Percentiles rank a stretch among this genome's conserved stretches.
Conservation (phyloP, 2,888 invertebrate species). For the Apodemia hepburni region DNA sequence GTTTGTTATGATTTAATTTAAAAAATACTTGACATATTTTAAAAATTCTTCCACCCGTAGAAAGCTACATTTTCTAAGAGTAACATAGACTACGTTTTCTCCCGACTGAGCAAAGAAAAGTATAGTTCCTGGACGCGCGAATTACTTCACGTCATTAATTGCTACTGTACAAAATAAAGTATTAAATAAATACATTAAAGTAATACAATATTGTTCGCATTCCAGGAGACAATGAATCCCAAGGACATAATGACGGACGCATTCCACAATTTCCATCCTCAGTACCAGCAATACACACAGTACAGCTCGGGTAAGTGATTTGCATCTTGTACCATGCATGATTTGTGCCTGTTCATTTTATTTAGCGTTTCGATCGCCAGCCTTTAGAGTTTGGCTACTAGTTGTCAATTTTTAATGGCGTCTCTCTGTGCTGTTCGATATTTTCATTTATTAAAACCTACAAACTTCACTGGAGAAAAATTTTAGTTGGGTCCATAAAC, state of each 20-base stretch:
- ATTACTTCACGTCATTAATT: too few species aligned
- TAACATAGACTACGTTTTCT: too few species aligned
- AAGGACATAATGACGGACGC: constrained; percentile 99
- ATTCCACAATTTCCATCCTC: constrained; percentile 99
- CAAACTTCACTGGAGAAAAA: too few species aligned
- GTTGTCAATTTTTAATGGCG: neutral
- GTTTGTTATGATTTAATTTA: too few species aligned
- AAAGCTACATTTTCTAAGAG: too few species aligned
- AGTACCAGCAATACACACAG: constrained; percentile 99
- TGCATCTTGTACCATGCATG: constrained; percentile 29
- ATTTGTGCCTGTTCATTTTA: constrained; percentile 49
- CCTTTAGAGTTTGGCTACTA: constrained; percentile 13
- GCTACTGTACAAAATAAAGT: neutral
- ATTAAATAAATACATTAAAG: too few species aligned
- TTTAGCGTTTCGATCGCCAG: constrained; percentile 43
- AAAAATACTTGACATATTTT: too few species aligned
- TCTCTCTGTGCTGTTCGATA: neutral
- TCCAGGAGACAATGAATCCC: constrained; percentile 97
- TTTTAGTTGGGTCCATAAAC: too few species aligned
- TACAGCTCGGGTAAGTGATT: constrained; percentile 92
- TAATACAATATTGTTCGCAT: constrained; percentile 25
- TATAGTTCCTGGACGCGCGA: too few species aligned
- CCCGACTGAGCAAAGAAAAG: too few species aligned
- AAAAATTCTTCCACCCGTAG: too few species aligned
- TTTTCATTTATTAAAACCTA: neutral